phyloP scores from a whole-genome alignment of 2,797 vertebrate genomes.

The Halcyon smyrnensis region DNA sequence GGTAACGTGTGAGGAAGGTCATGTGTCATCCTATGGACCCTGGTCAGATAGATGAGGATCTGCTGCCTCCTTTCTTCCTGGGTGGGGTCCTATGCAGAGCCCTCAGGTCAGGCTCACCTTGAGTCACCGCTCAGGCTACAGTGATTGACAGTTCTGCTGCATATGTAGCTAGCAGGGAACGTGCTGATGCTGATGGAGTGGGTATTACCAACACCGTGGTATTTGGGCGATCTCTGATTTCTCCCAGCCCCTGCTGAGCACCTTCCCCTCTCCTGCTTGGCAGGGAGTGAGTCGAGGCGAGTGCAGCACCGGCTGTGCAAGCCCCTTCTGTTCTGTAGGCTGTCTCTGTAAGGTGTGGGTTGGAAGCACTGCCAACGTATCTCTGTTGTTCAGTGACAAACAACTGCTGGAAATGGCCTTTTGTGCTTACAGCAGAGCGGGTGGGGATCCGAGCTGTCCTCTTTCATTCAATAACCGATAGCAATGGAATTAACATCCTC shows the following conservation, averaged over 20 bases:
- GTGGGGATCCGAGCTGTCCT: no score
- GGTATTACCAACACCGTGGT: neutral
- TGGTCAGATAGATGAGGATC: no score
- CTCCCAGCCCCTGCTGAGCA: neutral
- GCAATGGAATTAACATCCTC: neutral
- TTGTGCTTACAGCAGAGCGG: neutral
- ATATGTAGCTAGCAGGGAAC: neutral
- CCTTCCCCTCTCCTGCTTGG: neutral
- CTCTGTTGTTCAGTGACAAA: neutral
- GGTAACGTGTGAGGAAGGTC: no score
- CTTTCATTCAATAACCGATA: neutral
- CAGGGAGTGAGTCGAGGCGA: neutral
- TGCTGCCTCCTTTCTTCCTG: neutral
- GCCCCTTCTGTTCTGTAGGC: neutral
- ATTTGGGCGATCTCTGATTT: neutral
- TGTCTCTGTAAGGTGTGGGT: neutral
- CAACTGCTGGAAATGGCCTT: neutral
- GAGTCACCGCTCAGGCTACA: neutral
- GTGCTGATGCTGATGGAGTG: neutral
- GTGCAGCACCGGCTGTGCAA: no score
- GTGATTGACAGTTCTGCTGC: neutral
- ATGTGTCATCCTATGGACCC: neutral
- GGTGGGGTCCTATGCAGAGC: neutral
- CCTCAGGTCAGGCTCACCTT: no score
- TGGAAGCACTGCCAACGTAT: neutral